These are phyloP conservation scores for Enoplosus armatus DNA, from an alignment of 2,797 vertebrate genomes.

Conservation along the genomic window DNA sequence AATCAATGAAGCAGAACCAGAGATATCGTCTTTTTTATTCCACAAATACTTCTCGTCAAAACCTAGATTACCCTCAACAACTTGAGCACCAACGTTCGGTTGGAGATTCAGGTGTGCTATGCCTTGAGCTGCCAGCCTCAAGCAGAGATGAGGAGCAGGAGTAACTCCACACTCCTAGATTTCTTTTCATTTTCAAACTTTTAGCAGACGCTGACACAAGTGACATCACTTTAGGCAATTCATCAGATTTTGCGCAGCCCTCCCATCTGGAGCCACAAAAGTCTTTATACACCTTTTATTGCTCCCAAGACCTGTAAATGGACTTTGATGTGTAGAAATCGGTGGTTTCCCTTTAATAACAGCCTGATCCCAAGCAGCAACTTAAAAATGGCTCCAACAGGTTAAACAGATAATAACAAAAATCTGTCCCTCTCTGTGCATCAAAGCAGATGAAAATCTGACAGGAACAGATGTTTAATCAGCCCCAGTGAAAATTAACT, in stretches of 20 bases:
- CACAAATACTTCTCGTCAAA: background rate
- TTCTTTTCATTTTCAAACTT: background rate
- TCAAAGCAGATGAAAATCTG: slow-evolving; percentile 3
- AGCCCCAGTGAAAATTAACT: background rate
- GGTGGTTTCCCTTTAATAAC: background rate
- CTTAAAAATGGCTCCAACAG: background rate
- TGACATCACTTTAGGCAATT: background rate
- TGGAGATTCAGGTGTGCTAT: background rate
- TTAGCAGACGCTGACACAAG: background rate
- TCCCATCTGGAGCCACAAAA: background rate
- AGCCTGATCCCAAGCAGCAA: background rate
- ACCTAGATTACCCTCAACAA: background rate
- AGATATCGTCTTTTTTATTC: background rate
- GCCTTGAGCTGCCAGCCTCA: background rate
- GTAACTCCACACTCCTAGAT: background rate
- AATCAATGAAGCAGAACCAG: background rate
- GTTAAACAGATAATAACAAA: background rate
- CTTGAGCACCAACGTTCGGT: background rate
- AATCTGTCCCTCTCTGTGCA: background rate
- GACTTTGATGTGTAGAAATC: background rate
- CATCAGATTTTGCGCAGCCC: background rate
- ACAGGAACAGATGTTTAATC: slow-evolving; percentile 13
- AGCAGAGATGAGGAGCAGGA: background rate
- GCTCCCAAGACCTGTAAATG: background rate
- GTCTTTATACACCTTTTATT: background rate